Percentiles rank a stretch among this genome's conserved stretches.
Conservation (phyloP, 2,888 invertebrate species). For the Brenthis hecate region DNA sequence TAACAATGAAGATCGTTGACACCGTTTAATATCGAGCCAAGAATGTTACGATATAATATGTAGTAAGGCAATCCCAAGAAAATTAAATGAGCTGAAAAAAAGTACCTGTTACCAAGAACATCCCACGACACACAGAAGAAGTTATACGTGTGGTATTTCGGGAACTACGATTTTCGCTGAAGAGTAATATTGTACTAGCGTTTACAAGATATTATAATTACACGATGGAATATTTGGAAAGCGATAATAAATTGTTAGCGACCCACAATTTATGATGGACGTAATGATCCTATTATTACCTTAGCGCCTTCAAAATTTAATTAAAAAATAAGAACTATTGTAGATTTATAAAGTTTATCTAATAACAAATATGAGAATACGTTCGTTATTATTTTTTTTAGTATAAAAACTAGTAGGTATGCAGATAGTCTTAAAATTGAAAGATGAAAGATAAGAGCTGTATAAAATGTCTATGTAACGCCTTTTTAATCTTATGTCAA, state of each 20-base stretch:
- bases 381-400: neutral
- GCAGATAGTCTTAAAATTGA: constrained; percentile 50
- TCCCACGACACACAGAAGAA: constrained; percentile 33
- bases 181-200: constrained; percentile 35
- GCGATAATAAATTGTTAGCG: neutral
- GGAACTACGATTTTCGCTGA: constrained; percentile 43
- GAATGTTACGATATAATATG: constrained; percentile 39
- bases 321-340: too few relatives aligned
- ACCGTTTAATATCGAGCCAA: constrained; percentile 37
- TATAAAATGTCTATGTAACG: constrained; percentile 49
- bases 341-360: too few relatives aligned
- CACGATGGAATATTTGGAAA: constrained; percentile 40
- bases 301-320: too few relatives aligned
- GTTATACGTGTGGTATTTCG: constrained; percentile 48
- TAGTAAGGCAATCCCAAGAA: constrained; percentile 38
- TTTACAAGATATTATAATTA: constrained; percentile 40
- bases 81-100: constrained; percentile 44
- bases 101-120: constrained; percentile 45
- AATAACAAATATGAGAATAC: too few relatives aligned
- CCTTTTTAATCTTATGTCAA: constrained; percentile 71
- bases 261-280: neutral
- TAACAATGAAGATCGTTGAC: constrained; percentile 42
- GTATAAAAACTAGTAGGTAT: constrained; percentile 21
- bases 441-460: constrained; percentile 60
- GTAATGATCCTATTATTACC: too few relatives aligned